Base-by-base conservation (phyloP, 1,140 invertebrate genomes). In the Drosophila sucinea region DNA sequence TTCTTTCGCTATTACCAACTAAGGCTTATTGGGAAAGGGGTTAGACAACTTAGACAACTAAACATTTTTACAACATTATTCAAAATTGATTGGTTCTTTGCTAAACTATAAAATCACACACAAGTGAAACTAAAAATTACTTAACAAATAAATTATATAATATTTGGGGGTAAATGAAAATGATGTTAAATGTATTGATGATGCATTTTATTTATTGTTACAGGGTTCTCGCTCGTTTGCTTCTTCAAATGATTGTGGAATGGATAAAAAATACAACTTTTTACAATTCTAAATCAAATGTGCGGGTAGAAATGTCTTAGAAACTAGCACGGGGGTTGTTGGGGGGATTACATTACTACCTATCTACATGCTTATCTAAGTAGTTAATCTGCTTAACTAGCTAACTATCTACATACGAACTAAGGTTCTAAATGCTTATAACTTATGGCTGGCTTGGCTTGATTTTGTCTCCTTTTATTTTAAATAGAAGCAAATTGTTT, bases 1-100 rank as follows among this genome's bases (percentile, higher is more conserved):
- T 76, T 81, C 72, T 86, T 86, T 87, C 73, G 83, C 83, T 87
- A 87, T 87, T 86, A 82, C 35, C 77, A 77, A 72, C 79, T 87
- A 87, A 41, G 55, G 23, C 82, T 85, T 86, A 84, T 30, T 2
- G 44, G 10, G n/a, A 73, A 57, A 30, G 29, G 27, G 56, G 60
- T 71, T 8, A 8, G 27, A 32, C 1, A 25, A 61, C 74, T 69
- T 60, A 64, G 27, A 17, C 17, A 25, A 33, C n/a, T 63, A 41
- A 64, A 69, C 68, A 75, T 85, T 87, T 87, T 73, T 87, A 87
- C 83, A 87, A 69, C 51, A 35, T 73, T 86, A 80, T 60, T 71
- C 17, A 17, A 75, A 51, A 51, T 51, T 51, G 44, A 27, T 51
- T 51, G 7, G 44, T 51, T 51, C 3, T 41, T 68, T 85, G 75